These are phyloP conservation scores for Palloptera scutellata DNA, from an alignment of 2,888 invertebrate species.

Conservation along the genomic window DNA sequence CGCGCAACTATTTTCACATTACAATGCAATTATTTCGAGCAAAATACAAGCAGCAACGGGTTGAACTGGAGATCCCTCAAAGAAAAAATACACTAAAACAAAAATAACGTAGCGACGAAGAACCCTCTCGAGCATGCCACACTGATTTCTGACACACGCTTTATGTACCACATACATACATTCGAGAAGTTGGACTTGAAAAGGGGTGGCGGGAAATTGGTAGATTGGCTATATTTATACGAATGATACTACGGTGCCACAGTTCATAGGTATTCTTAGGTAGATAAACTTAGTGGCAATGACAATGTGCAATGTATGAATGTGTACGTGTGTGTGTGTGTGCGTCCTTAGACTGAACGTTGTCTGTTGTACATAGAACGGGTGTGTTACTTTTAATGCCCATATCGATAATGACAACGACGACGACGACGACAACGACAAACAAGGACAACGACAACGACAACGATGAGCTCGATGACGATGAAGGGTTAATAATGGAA, in stretches of 20 bases:
- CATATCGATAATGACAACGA: conserved; percentile 20
- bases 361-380: not conserved
- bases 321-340: not conserved
- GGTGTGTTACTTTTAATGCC: conserved; percentile 14
- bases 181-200: no score
- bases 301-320: not conserved
- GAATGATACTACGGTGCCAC: not conserved
- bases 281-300: not conserved
- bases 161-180: no score
- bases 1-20: conserved; percentile 53
- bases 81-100: no score
- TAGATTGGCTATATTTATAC: not conserved
- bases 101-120: no score
- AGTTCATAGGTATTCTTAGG: not conserved
- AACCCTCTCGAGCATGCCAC: no score
- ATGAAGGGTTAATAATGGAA: conserved; percentile 56
- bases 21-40: conserved; percentile 60
- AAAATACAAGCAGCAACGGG: conserved; percentile 28
- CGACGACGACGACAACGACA: conserved; percentile 22
- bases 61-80: no score
- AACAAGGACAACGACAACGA: conserved; percentile 24
- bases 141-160: no score
- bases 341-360: no score
- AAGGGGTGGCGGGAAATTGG: not conserved
- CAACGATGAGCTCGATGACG: conserved; percentile 28